A percentile compares a stretch with the other conserved stretches of the same genome.
Evolutionary conservation across 2,113 vertebrate species (phyloP).

Genomic region (Nyctibius bracteatus): DNA sequence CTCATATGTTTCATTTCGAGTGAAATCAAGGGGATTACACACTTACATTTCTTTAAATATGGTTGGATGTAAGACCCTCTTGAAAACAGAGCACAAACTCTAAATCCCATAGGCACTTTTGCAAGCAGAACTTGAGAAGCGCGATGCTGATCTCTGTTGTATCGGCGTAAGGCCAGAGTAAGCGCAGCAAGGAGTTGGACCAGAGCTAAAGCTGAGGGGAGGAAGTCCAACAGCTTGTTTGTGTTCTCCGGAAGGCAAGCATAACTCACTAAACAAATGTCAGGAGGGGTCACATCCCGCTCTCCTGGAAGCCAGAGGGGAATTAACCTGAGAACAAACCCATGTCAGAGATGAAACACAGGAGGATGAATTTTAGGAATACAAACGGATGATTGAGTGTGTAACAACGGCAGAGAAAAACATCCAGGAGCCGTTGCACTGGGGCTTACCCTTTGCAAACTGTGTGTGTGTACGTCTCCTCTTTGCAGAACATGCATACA

Average conservation of each 20-base stretch:
- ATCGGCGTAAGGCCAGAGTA: not conserved
- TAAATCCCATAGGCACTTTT: not conserved
- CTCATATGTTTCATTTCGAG: not conserved
- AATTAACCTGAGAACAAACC: constrained; percentile 27
- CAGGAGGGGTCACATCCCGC: constrained; percentile 28
- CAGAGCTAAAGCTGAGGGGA: not conserved
- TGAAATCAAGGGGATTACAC: not conserved
- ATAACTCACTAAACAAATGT: constrained; percentile 63
- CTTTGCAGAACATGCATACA: not conserved
- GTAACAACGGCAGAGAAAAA: not conserved
- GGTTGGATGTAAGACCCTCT: not conserved
- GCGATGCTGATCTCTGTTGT: fast-evolving
- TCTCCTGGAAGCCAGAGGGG: constrained; percentile 5
- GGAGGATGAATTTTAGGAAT: not conserved
- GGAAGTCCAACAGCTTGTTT: constrained; percentile 49
- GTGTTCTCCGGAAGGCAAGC: constrained; percentile 39
- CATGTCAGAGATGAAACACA: not conserved
- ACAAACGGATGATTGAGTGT: fast-evolving
- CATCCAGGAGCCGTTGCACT: not conserved
- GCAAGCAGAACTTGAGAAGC: not conserved
- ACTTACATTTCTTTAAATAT: not conserved
- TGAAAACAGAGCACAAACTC: not conserved
- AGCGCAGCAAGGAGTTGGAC: not conserved
- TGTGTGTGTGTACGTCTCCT: not conserved
- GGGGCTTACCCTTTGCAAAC: not conserved